Conservation (phyloP, 2,113 vertebrate genomes). For the Notarius lentiginosus region DNA sequence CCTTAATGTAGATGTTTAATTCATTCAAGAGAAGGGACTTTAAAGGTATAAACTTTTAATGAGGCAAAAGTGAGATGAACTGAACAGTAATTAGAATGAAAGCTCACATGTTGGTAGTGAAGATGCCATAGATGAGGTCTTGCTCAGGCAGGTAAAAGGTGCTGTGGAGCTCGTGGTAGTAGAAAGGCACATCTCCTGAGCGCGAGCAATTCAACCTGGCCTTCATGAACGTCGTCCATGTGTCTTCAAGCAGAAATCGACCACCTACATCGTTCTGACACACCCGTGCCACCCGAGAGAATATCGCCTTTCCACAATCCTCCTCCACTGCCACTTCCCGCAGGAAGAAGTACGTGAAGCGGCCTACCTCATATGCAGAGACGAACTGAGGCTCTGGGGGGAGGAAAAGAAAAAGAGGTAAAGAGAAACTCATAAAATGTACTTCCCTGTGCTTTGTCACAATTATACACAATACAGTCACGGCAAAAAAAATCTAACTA, state of each 20-base stretch:
- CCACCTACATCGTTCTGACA: conserved; percentile 95
- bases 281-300: conserved; percentile 90
- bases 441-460: background rate
- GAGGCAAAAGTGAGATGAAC: background rate
- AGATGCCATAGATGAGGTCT: conserved; percentile 92
- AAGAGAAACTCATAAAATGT: background rate
- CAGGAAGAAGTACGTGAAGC: conserved; percentile 93
- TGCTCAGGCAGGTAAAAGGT: conserved; percentile 90
- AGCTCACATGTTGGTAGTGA: conserved; percentile 93
- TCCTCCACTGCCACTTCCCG: conserved; percentile 92
- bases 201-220: conserved; percentile 93
- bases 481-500: background rate
- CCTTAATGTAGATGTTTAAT: background rate
- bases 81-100: too few species aligned
- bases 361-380: conserved; percentile 89
- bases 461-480: background rate
- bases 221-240: conserved; percentile 98
- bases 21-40: background rate
- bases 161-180: conserved; percentile 92
- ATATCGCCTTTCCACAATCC: conserved; percentile 89
- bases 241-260: conserved; percentile 91
- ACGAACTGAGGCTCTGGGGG: conserved; percentile 90
- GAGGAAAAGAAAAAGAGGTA: background rate
- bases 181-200: conserved; percentile 91
- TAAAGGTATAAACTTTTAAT: background rate